Base-by-base conservation (phyloP, 2,888 invertebrate species). In the Cacoxenus indagator region DNA sequence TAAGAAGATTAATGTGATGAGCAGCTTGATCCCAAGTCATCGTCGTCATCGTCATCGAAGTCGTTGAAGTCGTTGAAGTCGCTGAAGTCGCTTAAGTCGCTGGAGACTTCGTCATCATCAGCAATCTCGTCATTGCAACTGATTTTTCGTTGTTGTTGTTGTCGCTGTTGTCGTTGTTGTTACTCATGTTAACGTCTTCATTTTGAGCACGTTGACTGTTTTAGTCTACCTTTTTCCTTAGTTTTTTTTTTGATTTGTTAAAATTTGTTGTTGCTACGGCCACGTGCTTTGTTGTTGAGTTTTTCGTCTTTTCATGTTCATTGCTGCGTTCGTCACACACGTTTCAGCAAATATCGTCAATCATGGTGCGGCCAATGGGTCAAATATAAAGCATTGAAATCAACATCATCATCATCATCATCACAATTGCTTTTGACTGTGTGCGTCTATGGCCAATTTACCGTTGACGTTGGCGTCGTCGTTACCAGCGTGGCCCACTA, bases 1-100 rank as follows among this genome's bases (percentile, higher is more conserved):
- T 80, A 80, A 78, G 78, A 80, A 80, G 80, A 80, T 80, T 80
- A 80, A 80, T 80, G 80, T 83, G 80, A 80, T 80, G 80, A 83
- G 80, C 76, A 72, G 62, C 71, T 72, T 62, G 61, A 62, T 62
- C 77, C 69, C 70, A 74, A 62, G 43, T 77, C 77, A 80, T 83
- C 81, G 61, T 83, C 75, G 83, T 81, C 79, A 74, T 74, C 65
- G 67, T 37, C 59, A 62, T 37, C 59, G 69, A 55, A 24, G 27
- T 59, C 43, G 48, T 59, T 59, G 57, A 22, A 48, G 22, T 43
- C 31, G 37, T 61, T 19, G 3, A 17, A 19, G 48, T 67, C 61
- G 51, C 66, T 65, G 70, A n/a, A n/a, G n/a, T n/a, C n/a, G n/a
- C 19, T 17, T n/a, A 8, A 1, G 14, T 57, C 43, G n/a, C n/a